These are phyloP conservation scores for Smutsia gigantea DNA, from an alignment of 2,797 vertebrate species.

Conservation along the genomic window DNA sequence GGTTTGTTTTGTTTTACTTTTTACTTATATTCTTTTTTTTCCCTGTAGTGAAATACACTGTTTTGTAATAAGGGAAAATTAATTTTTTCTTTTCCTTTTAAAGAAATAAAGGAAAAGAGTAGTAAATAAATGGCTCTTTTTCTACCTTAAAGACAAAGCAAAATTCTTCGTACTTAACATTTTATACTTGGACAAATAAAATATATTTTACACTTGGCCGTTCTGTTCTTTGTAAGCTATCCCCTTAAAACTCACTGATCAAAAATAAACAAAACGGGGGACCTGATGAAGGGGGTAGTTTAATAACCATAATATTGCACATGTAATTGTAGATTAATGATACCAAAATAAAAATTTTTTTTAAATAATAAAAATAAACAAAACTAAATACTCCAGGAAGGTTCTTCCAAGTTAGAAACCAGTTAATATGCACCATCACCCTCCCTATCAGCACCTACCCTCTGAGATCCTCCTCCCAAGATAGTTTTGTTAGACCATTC, in stretches of 20 bases:
- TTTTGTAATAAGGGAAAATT: neutral
- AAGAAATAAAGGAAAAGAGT: neutral
- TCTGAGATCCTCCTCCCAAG: neutral
- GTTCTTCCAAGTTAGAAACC: neutral
- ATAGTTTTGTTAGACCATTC: neutral
- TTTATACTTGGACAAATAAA: neutral
- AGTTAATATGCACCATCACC: neutral
- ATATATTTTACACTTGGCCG: neutral
- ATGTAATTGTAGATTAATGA: too few species aligned
- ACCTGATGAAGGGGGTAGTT: too few species aligned
- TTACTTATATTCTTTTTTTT: neutral
- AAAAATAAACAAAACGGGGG: neutral
- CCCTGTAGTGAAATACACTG: neutral
- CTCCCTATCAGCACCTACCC: neutral
- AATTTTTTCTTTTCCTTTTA: slow-evolving; percentile 1
- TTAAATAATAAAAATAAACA: neutral
- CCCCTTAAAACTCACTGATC: slow-evolving; percentile 2
- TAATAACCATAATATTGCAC: too few species aligned
- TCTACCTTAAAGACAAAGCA: slow-evolving; percentile 42
- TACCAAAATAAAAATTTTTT: too few species aligned
- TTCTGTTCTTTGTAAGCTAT: neutral
- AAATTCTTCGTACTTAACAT: neutral
- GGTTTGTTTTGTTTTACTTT: slow-evolving; percentile 11
- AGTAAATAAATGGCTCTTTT: neutral
- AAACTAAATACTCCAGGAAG: neutral